Evolutionary conservation across 2,797 vertebrate species (phyloP).

Genomic region (Threskiornis aethiopicus): DNA sequence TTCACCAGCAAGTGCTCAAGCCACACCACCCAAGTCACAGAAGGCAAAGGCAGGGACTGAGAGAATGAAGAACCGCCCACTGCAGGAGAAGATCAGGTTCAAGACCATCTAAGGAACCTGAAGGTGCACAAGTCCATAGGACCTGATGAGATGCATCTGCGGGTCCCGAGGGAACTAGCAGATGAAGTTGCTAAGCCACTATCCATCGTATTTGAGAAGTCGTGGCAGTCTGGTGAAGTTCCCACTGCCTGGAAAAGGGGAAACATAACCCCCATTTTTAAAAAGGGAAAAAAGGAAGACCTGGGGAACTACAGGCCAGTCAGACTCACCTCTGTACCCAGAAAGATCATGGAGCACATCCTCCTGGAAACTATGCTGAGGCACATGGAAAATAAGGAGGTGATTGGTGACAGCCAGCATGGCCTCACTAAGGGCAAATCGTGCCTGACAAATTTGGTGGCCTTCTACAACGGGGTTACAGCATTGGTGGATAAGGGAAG

Average conservation of each 20-base stretch:
- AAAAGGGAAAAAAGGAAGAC: too few species aligned
- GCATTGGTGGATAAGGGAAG: too few species aligned
- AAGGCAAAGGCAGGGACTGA: not conserved
- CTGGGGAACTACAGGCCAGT: not conserved
- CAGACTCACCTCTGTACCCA: not conserved
- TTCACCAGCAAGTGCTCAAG: not conserved
- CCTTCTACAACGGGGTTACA: too few species aligned
- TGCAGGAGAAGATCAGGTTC: not conserved
- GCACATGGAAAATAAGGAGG: too few species aligned
- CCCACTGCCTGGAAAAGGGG: not conserved
- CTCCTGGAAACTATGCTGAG: too few species aligned
- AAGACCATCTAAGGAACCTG: not conserved
- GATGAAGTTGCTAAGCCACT: not conserved
- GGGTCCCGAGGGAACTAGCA: not conserved
- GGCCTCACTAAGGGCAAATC: too few species aligned
- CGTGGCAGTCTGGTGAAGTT: not conserved
- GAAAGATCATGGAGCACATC: too few species aligned
- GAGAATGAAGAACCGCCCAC: not conserved
- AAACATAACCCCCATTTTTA: not conserved
- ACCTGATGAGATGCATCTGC: not conserved
- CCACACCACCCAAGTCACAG: not conserved
- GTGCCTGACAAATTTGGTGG: too few species aligned
- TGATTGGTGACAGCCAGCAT: too few species aligned
- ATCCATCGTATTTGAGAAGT: not conserved
- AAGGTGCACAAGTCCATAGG: not conserved